A percentile compares a stretch with the other conserved stretches of the same genome.
Evolutionary conservation across 2,888 invertebrate species (phyloP).

Genomic region (Chrysolina americana): DNA sequence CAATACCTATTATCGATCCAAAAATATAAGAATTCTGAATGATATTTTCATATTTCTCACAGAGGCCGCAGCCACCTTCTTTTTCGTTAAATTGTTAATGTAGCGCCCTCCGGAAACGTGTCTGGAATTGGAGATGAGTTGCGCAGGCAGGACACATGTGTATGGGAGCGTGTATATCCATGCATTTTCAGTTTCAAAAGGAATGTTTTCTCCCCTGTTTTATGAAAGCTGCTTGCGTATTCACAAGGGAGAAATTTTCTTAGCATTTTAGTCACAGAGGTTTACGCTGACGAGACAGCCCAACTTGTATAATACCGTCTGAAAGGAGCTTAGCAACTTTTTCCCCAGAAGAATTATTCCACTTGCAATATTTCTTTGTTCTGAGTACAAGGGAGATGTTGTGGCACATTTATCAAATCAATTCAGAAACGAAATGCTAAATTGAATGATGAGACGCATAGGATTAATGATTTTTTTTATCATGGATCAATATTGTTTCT

Average conservation of each 20-base stretch:
- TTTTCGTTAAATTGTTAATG: slow-evolving; percentile 50
- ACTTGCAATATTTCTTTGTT: slow-evolving; percentile 10
- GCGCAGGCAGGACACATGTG: slow-evolving; percentile 64
- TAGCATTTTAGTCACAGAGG: slow-evolving; percentile 65
- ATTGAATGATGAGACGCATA: no score
- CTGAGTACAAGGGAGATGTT: neutral
- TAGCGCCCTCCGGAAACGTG: slow-evolving; percentile 58
- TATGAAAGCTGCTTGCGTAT: slow-evolving; percentile 68
- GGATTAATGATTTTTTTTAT: no score
- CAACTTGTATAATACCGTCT: slow-evolving; percentile 53
- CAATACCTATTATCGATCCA: neutral
- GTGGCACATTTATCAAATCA: no score
- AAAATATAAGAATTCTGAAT: neutral
- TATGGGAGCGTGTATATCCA: slow-evolving; percentile 65
- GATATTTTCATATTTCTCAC: slow-evolving; percentile 45
- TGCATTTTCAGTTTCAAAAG: slow-evolving; percentile 69
- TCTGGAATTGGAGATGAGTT: slow-evolving; percentile 59
- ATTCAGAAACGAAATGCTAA: no score
- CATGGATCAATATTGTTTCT: no score
- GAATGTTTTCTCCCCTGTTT: slow-evolving; percentile 67
- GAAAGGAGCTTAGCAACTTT: slow-evolving; percentile 49
- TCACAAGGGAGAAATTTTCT: slow-evolving; percentile 70
- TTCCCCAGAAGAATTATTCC: slow-evolving; percentile 25
- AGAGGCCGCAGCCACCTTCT: slow-evolving; percentile 31
- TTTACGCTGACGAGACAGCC: slow-evolving; percentile 51